Conservation (phyloP, 2,113 vertebrate genomes). For the Rhea pennata region DNA sequence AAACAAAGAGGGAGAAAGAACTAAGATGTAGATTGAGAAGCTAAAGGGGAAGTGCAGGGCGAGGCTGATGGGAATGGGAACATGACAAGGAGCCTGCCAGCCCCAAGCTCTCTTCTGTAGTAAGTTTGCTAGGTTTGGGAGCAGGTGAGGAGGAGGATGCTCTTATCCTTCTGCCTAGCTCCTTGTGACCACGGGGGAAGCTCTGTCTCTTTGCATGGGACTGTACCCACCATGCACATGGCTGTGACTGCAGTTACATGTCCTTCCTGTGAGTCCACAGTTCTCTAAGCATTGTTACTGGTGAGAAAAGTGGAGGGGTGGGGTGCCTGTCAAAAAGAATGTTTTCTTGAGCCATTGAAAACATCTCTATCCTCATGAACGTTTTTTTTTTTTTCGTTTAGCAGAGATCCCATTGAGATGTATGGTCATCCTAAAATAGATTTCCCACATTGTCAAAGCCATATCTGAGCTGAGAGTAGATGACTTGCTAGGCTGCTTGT, state of each 20-base stretch:
- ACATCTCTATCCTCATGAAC: fast-evolving
- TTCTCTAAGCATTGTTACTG: neutral
- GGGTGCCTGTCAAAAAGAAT: neutral
- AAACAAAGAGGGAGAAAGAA: neutral
- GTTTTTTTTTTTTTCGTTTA: neutral
- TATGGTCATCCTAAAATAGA: neutral
- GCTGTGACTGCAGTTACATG: fast-evolving
- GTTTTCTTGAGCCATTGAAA: neutral
- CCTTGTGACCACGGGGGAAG: neutral
- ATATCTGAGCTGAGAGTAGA: neutral
- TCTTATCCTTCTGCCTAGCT: neutral
- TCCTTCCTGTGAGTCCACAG: neutral
- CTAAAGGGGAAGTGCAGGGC: neutral
- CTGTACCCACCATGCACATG: no score
- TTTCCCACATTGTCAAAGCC: neutral
- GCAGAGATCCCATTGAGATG: neutral
- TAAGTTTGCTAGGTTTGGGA: neutral
- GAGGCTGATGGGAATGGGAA: neutral
- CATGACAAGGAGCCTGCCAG: neutral
- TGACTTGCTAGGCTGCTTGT: neutral
- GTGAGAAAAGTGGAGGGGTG: neutral
- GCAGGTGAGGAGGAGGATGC: neutral
- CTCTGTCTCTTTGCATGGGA: neutral
- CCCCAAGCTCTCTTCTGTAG: neutral
- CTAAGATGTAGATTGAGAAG: neutral